Evolutionary conservation across 2,797 vertebrate species (phyloP).

Genomic region (Amblyopsis hoosieri): DNA sequence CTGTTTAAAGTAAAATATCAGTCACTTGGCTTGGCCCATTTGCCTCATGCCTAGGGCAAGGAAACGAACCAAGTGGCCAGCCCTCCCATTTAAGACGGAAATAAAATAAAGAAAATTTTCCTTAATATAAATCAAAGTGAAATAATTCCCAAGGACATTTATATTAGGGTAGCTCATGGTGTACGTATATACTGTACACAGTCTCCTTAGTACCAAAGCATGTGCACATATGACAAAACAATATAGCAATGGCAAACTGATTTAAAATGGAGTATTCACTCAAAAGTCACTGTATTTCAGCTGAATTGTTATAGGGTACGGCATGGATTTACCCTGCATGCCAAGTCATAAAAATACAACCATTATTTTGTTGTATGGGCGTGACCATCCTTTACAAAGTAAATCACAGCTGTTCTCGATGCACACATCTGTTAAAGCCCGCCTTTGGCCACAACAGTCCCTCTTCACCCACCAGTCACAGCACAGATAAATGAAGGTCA

Average conservation of each 20-base stretch:
- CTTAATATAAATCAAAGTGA: conserved; percentile 18
- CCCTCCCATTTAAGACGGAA: conserved; percentile 9
- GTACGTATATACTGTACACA: background rate
- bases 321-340: conserved; percentile 15
- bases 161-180: conserved; percentile 8
- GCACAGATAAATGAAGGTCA: conserved; percentile 45
- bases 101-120: conserved; percentile 14
- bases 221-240: background rate
- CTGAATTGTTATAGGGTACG: conserved; percentile 5
- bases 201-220: conserved; percentile 3
- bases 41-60: conserved; percentile 29
- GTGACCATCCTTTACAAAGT: background rate
- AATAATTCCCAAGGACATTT: conserved; percentile 22
- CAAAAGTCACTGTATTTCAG: conserved; percentile 8
- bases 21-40: conserved; percentile 35
- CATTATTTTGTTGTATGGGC: background rate
- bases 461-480: conserved; percentile 28
- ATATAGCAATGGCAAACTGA: background rate
- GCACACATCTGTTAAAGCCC: conserved; percentile 46
- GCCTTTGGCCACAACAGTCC: conserved; percentile 32
- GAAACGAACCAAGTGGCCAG: conserved; percentile 14
- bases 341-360: background rate
- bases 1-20: conserved; percentile 26
- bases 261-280: conserved; percentile 4
- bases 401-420: conserved; percentile 38